phyloP scores from a whole-genome alignment of 2,113 vertebrate genomes.

The Oryctolagus cuniculus region DNA sequence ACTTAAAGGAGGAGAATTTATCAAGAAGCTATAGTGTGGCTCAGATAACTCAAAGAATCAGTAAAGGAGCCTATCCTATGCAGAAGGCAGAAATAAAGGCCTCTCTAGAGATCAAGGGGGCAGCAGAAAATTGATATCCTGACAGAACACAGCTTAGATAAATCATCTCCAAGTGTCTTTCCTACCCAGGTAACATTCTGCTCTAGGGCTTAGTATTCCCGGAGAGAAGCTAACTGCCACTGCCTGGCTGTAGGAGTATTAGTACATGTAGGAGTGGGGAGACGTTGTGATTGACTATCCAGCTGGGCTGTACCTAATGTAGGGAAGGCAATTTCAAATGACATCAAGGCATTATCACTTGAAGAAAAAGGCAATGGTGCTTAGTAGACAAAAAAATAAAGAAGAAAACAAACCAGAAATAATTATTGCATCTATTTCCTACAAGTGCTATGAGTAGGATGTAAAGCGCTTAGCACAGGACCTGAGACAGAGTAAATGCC shows the following conservation, averaged over 20 bases:
- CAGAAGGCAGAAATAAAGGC: not conserved
- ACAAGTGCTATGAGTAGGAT: not conserved
- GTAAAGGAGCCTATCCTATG: not conserved
- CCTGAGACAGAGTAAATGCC: not conserved
- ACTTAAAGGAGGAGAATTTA: not conserved
- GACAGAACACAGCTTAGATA: not conserved
- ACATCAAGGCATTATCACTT: not conserved
- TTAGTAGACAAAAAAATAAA: not conserved
- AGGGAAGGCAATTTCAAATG: not conserved
- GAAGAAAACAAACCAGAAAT: not conserved
- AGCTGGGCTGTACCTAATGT: not conserved
- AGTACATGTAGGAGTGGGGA: no score
- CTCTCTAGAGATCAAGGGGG: not conserved
- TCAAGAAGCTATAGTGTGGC: not conserved
- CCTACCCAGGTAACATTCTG: not conserved
- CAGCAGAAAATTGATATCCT: not conserved
- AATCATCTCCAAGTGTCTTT: not conserved
- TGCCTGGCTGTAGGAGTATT: not conserved
- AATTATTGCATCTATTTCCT: not conserved
- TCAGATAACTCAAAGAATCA: conserved; percentile 41
- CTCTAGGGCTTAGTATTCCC: not conserved
- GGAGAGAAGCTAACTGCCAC: not conserved
- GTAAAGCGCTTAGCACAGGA: not conserved
- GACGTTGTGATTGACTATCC: not conserved
- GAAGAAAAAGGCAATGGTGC: not conserved